Conservation (phyloP, 2,797 vertebrate species). For the Acrossocheilus fasciatus region DNA sequence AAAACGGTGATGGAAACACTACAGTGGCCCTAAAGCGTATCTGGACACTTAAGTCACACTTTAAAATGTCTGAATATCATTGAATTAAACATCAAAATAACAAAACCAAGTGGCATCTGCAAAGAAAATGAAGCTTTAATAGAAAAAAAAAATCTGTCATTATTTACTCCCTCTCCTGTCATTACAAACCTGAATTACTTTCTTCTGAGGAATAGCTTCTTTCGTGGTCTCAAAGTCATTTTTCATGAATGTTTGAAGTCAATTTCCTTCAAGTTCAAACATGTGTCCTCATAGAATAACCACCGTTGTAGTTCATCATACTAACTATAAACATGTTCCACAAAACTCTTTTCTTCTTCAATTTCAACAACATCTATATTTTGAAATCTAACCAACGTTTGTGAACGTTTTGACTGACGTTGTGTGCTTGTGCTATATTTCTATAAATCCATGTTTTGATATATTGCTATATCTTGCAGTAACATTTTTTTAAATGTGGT, state of each 20-base stretch:
- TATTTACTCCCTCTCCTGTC: background rate
- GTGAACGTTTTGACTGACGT: background rate
- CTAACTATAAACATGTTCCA: slow-evolving; percentile 1
- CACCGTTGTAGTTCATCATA: background rate
- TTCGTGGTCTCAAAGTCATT: background rate
- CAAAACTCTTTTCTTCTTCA: background rate
- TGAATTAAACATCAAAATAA: background rate
- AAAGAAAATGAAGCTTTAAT: background rate
- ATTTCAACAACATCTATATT: background rate
- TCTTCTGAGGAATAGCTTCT: slow-evolving; percentile 1
- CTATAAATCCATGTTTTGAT: background rate
- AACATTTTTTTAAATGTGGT: background rate
- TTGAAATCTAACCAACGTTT: background rate
- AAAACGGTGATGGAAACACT: background rate
- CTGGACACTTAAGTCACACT: background rate
- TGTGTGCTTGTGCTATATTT: background rate
- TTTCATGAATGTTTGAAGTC: background rate
- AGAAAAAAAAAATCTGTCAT: background rate
- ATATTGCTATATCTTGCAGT: background rate
- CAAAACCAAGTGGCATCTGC: background rate
- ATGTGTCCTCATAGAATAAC: background rate
- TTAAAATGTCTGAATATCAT: background rate
- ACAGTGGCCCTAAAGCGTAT: background rate
- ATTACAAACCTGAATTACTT: background rate
- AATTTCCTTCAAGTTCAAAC: background rate